A percentile compares a stretch with the other conserved stretches of the same genome.
Evolutionary conservation across 23 tunicate genomes (phyloP).

Genomic region (Corella eumyota): DNA sequence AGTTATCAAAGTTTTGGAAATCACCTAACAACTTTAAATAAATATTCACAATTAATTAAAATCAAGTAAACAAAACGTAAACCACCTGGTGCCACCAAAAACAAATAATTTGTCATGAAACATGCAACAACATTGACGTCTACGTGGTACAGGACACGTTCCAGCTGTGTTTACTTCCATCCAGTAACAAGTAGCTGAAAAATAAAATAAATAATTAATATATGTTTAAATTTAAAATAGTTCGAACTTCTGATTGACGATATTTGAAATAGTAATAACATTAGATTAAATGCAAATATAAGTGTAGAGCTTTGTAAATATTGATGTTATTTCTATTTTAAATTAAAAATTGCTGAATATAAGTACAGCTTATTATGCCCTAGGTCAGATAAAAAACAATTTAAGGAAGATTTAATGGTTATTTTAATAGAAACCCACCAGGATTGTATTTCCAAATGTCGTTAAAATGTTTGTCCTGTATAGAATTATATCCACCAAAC

Average conservation of each 20-base stretch:
- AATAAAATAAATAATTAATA: not conserved
- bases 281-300: too few relatives aligned
- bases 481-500: constrained; percentile 51
- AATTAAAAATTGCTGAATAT: too few relatives aligned
- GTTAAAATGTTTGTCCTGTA: constrained; percentile 23
- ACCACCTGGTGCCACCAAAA: constrained; percentile 59
- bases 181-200: constrained; percentile 19
- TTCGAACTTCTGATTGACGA: too few relatives aligned
- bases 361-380: too few relatives aligned
- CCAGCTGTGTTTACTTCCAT: constrained; percentile 13
- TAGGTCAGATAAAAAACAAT: too few relatives aligned
- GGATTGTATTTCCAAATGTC: constrained; percentile 56
- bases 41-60: not conserved
- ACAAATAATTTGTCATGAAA: constrained; percentile 20
- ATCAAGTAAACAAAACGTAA: not conserved
- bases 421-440: constrained; percentile 16
- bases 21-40: too few relatives aligned
- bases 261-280: too few relatives aligned
- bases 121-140: constrained; percentile 48
- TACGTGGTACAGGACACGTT: constrained; percentile 13
- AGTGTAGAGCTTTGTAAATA: too few relatives aligned
- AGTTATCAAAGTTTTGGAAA: too few relatives aligned
- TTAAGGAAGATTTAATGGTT: too few relatives aligned
- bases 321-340: too few relatives aligned
- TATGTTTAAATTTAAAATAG: not conserved